Evolutionary conservation across 2,797 vertebrate species (phyloP).

Genomic region (Tachyglossus aculeatus): DNA sequence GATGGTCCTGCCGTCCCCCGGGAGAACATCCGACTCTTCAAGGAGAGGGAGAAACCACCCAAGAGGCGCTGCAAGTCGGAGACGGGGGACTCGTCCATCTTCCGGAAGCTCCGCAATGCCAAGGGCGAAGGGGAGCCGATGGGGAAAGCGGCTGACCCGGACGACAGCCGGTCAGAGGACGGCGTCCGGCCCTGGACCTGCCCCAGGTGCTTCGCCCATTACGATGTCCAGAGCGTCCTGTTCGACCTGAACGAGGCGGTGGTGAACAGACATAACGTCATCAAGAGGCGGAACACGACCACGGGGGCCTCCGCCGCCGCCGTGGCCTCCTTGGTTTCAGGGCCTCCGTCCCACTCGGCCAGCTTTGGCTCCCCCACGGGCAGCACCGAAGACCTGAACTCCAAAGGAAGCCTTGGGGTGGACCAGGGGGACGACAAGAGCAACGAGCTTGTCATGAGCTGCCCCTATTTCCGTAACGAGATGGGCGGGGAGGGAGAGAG

Average conservation of each 20-base stretch:
- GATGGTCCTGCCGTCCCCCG: slow-evolving; percentile 84
- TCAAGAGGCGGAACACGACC: slow-evolving; percentile 91
- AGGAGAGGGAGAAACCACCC: slow-evolving; percentile 93
- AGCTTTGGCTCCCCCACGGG: slow-evolving; percentile 94
- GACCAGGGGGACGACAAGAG: slow-evolving; percentile 92
- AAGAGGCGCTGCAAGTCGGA: slow-evolving; percentile 96
- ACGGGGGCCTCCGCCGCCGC: slow-evolving; percentile 95
- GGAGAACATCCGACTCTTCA: slow-evolving; percentile 88
- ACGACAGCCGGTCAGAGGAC: slow-evolving; percentile 89
- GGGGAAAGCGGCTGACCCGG: slow-evolving; percentile 87
- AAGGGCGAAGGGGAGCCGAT: slow-evolving; percentile 88
- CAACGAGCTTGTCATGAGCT: slow-evolving; percentile 92
- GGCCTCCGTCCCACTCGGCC: slow-evolving; percentile 90
- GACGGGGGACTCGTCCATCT: slow-evolving; percentile 95
- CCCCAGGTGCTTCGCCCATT: slow-evolving; percentile 93
- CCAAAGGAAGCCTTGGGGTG: slow-evolving; percentile 86
- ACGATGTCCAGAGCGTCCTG: slow-evolving; percentile 93
- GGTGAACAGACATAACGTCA: slow-evolving; percentile 87
- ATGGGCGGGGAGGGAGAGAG: slow-evolving; percentile 90
- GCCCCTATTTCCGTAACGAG: slow-evolving; percentile 96
- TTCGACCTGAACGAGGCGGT: slow-evolving; percentile 93
- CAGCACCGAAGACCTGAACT: slow-evolving; percentile 93
- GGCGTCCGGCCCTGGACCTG: slow-evolving; percentile 88
- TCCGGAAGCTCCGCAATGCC: slow-evolving; percentile 91
- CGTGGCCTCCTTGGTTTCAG: slow-evolving; percentile 88